Evolutionary conservation across 1,140 invertebrate species (phyloP), one percentile per base, ranked within the genome.

Genomic region (Steinernema feltiae): DNA sequence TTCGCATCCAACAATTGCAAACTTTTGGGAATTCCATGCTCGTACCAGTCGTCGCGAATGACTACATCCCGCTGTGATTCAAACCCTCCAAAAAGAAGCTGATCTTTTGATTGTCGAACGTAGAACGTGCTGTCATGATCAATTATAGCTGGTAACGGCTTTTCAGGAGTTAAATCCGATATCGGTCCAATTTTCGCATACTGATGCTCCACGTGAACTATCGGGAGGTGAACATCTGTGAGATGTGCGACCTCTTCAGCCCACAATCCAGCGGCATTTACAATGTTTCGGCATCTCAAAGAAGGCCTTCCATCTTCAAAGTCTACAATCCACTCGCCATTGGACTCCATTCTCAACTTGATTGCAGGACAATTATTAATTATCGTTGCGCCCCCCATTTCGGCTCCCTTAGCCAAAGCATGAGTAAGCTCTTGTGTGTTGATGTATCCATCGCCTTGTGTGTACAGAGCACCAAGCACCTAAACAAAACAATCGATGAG

Each of bases 121-220:
- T 89, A 89, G 77, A 87, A 88, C 1, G 88, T 89, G 3, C 85
- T 87, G 70, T 88, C 87, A 24, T 89, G 76, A 77, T 89, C 87
- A 24, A 88, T 77, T n/a, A 89, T 76, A 18, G 89, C 88, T 21
- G 88, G 88, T 15, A 84, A 83, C 7, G 87, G 72, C 24, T 75
- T 79, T 69, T 82, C 77, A 12, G 76, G 78, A 71, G 74, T 32
- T 35, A 79, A 69, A 70, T 71, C 27, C 18, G 31, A 27, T 0
- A 32, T 41, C 71, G 21, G 41, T 7, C 17, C n/a, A 29, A 79
- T 69, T 15, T 77, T 73, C 30, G 78, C 78, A 69, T 79, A 79
- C 53, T 79, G 78, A 53, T 79, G 78, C 24, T 79, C 78, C 3
- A 78, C 76, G 32, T 74, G 35, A 17, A 74, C 69, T 7, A 74